A percentile compares a stretch with the other conserved stretches of the same genome.
Evolutionary conservation across 2,888 invertebrate genomes (phyloP).

Genomic region (Lithophane semibrunnea): DNA sequence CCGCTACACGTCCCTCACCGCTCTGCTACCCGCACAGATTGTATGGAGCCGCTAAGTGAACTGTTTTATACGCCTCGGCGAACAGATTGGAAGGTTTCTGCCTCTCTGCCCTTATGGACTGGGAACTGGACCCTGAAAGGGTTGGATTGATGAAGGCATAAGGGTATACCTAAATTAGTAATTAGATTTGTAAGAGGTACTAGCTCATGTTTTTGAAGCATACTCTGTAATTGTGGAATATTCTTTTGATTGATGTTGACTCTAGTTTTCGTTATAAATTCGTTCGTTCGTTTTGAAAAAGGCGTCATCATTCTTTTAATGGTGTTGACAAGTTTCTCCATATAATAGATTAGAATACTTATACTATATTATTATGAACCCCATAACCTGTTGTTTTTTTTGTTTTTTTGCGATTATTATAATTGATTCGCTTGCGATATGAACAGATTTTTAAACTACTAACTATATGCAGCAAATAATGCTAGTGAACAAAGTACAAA

Average conservation of each 20-base stretch:
- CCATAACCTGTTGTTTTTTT: background rate
- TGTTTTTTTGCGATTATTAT: background rate
- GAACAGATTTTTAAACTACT: background rate
- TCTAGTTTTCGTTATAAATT: background rate
- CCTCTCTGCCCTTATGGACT: slow-evolving; percentile 1
- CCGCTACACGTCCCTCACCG: background rate
- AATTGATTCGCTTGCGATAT: background rate
- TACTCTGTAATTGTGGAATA: background rate
- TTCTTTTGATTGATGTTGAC: background rate
- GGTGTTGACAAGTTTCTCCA: no score
- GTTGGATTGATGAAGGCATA: slow-evolving; percentile 47
- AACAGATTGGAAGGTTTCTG: slow-evolving; percentile 47
- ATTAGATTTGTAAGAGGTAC: slow-evolving; percentile 17
- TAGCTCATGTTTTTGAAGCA: background rate
- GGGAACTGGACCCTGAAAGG: slow-evolving; percentile 41
- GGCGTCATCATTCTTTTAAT: background rate
- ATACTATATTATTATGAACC: no score
- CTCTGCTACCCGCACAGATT: slow-evolving; percentile 14
- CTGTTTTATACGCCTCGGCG: slow-evolving; percentile 33
- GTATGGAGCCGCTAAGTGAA: slow-evolving; percentile 13
- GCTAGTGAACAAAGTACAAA: background rate
- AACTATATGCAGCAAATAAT: background rate
- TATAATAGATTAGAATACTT: no score
- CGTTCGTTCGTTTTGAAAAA: background rate
- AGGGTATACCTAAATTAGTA: slow-evolving; percentile 20